Percentiles rank a stretch among this genome's conserved stretches.
Conservation (phyloP, 2,113 vertebrate species). For the Ptychochromis oligacanthus region DNA sequence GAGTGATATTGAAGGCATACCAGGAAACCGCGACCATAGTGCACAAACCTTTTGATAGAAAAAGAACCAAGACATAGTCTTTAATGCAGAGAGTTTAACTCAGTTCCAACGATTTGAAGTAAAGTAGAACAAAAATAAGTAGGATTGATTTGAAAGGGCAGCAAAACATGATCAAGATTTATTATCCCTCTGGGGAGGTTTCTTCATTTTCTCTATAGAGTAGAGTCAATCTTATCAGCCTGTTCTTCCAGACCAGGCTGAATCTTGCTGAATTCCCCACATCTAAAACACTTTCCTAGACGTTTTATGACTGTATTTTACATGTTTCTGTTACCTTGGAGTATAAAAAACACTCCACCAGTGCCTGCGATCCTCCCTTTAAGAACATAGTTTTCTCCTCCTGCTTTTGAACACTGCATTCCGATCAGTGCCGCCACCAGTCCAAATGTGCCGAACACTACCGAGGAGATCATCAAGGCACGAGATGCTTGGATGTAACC, state of each 20-base stretch:
- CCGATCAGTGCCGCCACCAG: slow-evolving; percentile 80
- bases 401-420: slow-evolving; percentile 84
- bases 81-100: slow-evolving; percentile 9
- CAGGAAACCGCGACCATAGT: slow-evolving; percentile 89
- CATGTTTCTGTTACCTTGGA: slow-evolving; percentile 79
- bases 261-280: neutral
- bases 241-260: neutral
- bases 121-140: neutral
- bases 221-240: neutral
- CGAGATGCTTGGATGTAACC: slow-evolving; percentile 90
- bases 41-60: slow-evolving; percentile 79
- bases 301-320: neutral
- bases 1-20: slow-evolving; percentile 91
- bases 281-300: neutral
- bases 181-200: neutral
- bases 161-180: slow-evolving; percentile 10
- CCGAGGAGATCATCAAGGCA: slow-evolving; percentile 85
- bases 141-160: neutral
- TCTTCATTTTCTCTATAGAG: neutral
- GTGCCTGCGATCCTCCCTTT: slow-evolving; percentile 83
- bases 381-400: slow-evolving; percentile 69
- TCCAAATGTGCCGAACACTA: slow-evolving; percentile 83
- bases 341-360: slow-evolving; percentile 80
- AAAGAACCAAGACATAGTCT: neutral
- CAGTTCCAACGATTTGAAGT: neutral